Evolutionary conservation across 2,888 invertebrate species (phyloP).

Genomic region (Smittia aterrima): DNA sequence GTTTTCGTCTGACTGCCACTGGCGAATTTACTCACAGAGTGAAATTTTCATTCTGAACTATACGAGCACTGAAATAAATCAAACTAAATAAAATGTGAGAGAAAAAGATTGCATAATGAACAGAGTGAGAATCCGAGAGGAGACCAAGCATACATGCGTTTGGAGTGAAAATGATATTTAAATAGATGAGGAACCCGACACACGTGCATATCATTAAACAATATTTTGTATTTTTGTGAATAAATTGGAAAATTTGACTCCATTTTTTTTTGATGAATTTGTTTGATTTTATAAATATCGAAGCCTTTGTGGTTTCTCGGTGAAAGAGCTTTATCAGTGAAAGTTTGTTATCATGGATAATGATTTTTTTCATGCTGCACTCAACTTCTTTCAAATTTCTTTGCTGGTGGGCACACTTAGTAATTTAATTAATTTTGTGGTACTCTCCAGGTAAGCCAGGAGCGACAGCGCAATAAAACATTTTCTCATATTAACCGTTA

Average conservation of each 20-base stretch:
- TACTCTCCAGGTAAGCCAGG: neutral
- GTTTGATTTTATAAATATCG: too few relatives aligned
- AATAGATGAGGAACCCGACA: neutral
- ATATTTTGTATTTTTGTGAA: too few relatives aligned
- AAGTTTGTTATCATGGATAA: neutral
- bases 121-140: neutral
- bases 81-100: neutral
- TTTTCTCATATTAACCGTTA: neutral
- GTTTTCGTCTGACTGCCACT: neutral
- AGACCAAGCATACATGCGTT: neutral
- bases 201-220: too few relatives aligned
- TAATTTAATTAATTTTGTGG: conserved; percentile 7
- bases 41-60: too few relatives aligned
- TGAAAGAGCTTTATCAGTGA: too few relatives aligned
- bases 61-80: neutral
- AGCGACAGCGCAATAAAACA: neutral
- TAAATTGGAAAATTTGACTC: too few relatives aligned
- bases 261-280: too few relatives aligned
- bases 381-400: neutral
- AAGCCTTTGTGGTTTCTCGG: too few relatives aligned
- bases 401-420: neutral
- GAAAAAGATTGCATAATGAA: conserved; percentile 6
- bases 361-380: neutral
- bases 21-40: too few relatives aligned
- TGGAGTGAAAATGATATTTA: neutral